These are phyloP conservation scores for Ectemnius lituratus DNA, from an alignment of 2,888 invertebrate genomes.

Conservation along the genomic window DNA sequence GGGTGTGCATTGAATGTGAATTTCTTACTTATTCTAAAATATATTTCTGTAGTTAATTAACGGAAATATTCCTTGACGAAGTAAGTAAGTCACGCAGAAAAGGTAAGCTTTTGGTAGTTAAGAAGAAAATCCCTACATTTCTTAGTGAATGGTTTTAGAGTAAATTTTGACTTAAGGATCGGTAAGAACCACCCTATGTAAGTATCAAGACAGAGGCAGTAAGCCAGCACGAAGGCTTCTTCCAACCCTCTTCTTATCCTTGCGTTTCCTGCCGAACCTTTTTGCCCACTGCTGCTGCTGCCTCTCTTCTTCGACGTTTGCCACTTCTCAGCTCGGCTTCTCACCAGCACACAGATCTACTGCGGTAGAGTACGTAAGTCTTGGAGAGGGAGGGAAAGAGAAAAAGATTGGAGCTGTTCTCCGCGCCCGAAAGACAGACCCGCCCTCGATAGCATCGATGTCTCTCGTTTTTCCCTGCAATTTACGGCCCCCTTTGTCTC, in stretches of 20 bases:
- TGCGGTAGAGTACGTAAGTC: too few relatives aligned
- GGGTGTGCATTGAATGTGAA: neutral
- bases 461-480: constrained; percentile 54
- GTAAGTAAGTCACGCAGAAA: neutral
- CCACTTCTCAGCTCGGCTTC: constrained; percentile 12
- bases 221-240: neutral
- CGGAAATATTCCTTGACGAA: neutral
- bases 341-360: neutral
- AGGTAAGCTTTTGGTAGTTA: neutral
- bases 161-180: neutral
- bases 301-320: constrained; percentile 10
- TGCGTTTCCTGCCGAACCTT: neutral
- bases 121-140: neutral
- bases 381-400: too few relatives aligned
- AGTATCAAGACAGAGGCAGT: neutral
- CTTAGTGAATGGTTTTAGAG: neutral
- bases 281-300: neutral
- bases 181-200: neutral
- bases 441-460: constrained; percentile 56
- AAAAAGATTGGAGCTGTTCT: constrained; percentile 20
- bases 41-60: too few relatives aligned
- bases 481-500: constrained; percentile 62
- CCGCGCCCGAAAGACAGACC: constrained; percentile 22
- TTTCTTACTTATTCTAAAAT: too few relatives aligned
- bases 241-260: neutral